Evolutionary conservation across 2,797 vertebrate genomes (phyloP).

Genomic region (Sebastes reedi): DNA sequence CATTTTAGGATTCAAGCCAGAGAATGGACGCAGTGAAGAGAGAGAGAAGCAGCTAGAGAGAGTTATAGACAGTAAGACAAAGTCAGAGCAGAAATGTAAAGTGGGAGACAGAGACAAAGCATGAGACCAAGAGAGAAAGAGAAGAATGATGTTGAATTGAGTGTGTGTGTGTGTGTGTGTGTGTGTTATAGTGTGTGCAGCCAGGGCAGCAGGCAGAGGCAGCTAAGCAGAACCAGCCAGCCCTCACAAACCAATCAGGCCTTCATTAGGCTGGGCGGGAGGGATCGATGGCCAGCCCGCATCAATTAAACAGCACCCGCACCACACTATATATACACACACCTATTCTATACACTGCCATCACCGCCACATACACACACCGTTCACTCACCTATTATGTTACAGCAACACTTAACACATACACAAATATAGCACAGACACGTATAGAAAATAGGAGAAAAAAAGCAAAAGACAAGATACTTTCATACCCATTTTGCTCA

Average conservation of each 20-base stretch:
- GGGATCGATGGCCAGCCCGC: constrained; percentile 88
- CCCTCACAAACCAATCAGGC: constrained; percentile 90
- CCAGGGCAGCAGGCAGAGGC: constrained; percentile 80
- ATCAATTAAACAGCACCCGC: constrained; percentile 87
- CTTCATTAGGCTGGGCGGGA: constrained; percentile 88
- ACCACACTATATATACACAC: constrained; percentile 61
- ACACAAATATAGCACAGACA: constrained; percentile 2
- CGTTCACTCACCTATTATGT: constrained; percentile 13
- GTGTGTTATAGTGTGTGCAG: constrained; percentile 66
- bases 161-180: constrained; percentile 45
- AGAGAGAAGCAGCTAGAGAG: constrained; percentile 1
- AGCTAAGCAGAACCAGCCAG: constrained; percentile 89
- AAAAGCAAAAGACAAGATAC: neutral
- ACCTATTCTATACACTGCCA: constrained; percentile 55
- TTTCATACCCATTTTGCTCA: neutral
- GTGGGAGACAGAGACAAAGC: constrained; percentile 57
- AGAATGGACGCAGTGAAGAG: constrained; percentile 30
- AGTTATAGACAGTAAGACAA: constrained; percentile 47
- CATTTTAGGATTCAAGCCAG: constrained; percentile 48
- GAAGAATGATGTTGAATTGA: constrained; percentile 81
- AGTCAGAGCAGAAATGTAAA: constrained; percentile 60
- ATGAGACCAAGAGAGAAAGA: constrained; percentile 47
- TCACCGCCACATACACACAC: constrained; percentile 26
- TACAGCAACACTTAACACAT: neutral
- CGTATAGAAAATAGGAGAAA: neutral